These are phyloP conservation scores for Thinocorus orbignyianus DNA, from an alignment of 2,113 vertebrate genomes.

Conservation along the genomic window DNA sequence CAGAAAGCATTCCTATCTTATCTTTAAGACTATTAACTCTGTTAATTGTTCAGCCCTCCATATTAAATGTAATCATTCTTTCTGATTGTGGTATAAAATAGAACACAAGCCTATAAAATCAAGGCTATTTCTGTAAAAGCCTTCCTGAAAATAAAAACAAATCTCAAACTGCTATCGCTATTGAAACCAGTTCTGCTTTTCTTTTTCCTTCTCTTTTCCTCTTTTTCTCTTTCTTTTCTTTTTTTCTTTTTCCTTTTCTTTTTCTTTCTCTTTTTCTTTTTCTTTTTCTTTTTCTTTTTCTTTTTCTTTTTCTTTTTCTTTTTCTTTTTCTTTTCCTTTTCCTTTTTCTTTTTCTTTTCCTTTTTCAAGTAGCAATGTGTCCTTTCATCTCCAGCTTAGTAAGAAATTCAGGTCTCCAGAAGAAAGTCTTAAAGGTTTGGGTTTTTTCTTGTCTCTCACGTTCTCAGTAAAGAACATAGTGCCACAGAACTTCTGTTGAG, in stretches of 20 bases:
- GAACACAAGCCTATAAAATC: slow-evolving; percentile 66
- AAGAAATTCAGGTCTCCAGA: background rate
- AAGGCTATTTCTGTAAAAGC: slow-evolving; percentile 55
- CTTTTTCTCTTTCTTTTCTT: too few species aligned
- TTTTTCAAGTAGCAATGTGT: background rate
- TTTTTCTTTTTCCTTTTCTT: too few species aligned
- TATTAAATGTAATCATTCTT: slow-evolving; percentile 53
- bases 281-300: background rate
- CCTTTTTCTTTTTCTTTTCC: too few species aligned
- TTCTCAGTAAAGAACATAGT: background rate
- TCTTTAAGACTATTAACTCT: slow-evolving; percentile 66
- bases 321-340: background rate
- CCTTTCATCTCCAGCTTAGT: background rate
- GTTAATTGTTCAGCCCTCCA: slow-evolving; percentile 57
- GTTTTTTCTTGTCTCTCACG: background rate
- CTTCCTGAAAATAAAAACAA: slow-evolving; percentile 29
- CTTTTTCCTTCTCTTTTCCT: background rate
- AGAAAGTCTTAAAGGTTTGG: background rate
- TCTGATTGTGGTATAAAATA: slow-evolving; percentile 39
- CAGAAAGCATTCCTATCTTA: slow-evolving; percentile 67
- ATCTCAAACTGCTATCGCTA: background rate
- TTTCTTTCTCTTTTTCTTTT: too few species aligned
- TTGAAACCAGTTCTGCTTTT: background rate
- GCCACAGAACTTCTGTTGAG: background rate
- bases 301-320: background rate